A percentile compares a stretch with the other conserved stretches of the same genome.
phyloP scores from a whole-genome alignment of 1,140 invertebrate genomes.

The Ips nitidus region DNA sequence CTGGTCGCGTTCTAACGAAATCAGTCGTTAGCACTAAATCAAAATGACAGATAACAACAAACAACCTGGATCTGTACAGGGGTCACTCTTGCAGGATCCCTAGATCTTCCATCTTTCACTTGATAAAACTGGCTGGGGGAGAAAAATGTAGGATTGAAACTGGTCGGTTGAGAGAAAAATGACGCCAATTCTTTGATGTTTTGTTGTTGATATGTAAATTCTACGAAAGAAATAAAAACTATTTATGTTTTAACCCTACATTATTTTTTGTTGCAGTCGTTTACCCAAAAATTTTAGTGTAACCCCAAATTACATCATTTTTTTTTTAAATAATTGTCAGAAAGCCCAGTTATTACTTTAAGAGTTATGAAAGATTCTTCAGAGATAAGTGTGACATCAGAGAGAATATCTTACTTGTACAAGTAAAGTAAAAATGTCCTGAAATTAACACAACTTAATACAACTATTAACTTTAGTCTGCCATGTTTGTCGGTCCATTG shows the following conservation, averaged over 20 bases:
- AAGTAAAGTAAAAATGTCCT: too few species aligned
- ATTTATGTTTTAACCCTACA: neutral
- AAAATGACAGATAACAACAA: neutral
- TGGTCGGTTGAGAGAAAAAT: neutral
- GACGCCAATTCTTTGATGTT: conserved; percentile 35
- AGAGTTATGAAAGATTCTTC: too few species aligned
- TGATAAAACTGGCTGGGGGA: conserved; percentile 44
- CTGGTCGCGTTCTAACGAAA: conserved; percentile 45
- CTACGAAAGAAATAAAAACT: conserved; percentile 27
- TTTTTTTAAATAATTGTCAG: too few species aligned
- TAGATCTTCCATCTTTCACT: conserved; percentile 42
- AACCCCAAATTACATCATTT: too few species aligned
- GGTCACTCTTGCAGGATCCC: conserved; percentile 39
- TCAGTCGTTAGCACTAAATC: neutral
- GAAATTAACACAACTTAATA: too few species aligned
- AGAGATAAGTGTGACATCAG: too few species aligned
- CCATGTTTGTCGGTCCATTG: too few species aligned
- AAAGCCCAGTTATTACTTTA: too few species aligned
- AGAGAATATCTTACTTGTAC: too few species aligned
- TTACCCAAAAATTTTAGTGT: too few species aligned
- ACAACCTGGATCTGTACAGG: conserved; percentile 38
- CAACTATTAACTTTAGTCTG: too few species aligned
- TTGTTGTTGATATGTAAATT: conserved; percentile 39
- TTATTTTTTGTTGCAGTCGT: neutral
- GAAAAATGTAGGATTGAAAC: conserved; percentile 24